Evolutionary conservation across 1,140 invertebrate genomes (phyloP), one percentile per base, ranked within the genome.

Genomic region (Panulirus ornatus): DNA sequence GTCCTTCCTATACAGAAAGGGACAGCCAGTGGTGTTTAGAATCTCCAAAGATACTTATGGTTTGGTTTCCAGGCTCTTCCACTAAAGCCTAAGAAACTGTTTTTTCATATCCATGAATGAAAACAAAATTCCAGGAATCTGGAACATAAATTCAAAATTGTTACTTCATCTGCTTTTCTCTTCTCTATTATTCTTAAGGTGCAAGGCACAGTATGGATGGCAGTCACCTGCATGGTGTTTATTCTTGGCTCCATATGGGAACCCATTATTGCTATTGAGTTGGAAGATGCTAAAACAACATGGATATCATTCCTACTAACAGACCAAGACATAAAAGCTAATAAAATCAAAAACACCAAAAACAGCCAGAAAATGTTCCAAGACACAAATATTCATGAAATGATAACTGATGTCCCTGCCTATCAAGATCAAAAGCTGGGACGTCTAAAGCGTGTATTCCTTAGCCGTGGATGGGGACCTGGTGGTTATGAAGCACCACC

Each of bases 381-480:
- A 66, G 58, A 66, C 16, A 66, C 27, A 6, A 66, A n/a, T 66
- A 27, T 6, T 27, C n/a, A 66, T 27, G 58, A 66, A 11, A 66
- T 30, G 66, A 66, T 73, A 19, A 63, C 16, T 44, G 40, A 40
- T 36, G 66, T 47, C 34, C 19, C 22, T 44, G 82, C 40, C 34
- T 2, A 11, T 54, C 36, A 16, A 27, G 34, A 47, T 16, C 16
- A 58, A 9, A 30, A 30, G 6, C 0, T 9, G 47, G 83, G 63
- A 54, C 85, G 71, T 51, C 27, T 16, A 8, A 90, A 90, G 51
- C 14, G 82, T 22, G 88, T 90, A 27, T 90, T 90, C 54, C 82
- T 90, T 27, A 90, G 88, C 34, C 42, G 88, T 5, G 88, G 88
- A 11, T 90, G 88, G 88, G 88, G 88, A 1, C 88, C 88, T 9